Percentiles rank a stretch among this genome's conserved stretches.
Evolutionary conservation across 2,797 vertebrate genomes (phyloP).

Genomic region (Notamacropus eugenii): DNA sequence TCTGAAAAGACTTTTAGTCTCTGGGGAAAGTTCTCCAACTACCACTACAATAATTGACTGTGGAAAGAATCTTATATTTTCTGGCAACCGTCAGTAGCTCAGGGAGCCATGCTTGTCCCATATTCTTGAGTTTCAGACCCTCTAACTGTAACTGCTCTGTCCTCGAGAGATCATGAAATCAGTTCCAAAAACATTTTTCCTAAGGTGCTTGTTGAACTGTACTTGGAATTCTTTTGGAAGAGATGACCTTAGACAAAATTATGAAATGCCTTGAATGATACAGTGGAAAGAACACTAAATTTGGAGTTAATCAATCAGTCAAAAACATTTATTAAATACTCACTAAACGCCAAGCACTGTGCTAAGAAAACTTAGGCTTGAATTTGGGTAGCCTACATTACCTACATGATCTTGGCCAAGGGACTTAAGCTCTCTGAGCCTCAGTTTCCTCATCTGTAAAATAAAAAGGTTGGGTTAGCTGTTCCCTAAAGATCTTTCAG

Average conservation of each 20-base stretch:
- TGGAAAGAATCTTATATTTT: not conserved
- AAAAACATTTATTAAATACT: not conserved
- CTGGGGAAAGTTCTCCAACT: not conserved
- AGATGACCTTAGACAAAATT: not conserved
- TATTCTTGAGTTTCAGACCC: not conserved
- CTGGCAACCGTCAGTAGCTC: not conserved
- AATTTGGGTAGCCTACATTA: not conserved
- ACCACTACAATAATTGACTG: not conserved
- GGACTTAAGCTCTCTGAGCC: not conserved
- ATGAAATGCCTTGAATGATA: not conserved
- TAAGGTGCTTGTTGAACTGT: not conserved
- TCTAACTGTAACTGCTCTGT: not conserved
- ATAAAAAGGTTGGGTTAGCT: not conserved
- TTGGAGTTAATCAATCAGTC: not conserved
- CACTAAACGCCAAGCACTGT: not conserved
- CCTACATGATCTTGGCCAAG: not conserved
- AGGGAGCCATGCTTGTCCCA: not conserved
- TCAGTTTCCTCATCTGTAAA: not conserved
- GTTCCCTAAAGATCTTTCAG: not conserved
- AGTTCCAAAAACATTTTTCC: not conserved
- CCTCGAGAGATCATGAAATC: not conserved
- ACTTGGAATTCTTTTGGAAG: not conserved
- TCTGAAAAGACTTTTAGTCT: not conserved
- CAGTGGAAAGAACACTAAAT: not conserved
- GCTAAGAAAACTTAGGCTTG: not conserved